Base-by-base conservation (phyloP, 2,888 invertebrate genomes). In the Dicyrtoma fusca region DNA sequence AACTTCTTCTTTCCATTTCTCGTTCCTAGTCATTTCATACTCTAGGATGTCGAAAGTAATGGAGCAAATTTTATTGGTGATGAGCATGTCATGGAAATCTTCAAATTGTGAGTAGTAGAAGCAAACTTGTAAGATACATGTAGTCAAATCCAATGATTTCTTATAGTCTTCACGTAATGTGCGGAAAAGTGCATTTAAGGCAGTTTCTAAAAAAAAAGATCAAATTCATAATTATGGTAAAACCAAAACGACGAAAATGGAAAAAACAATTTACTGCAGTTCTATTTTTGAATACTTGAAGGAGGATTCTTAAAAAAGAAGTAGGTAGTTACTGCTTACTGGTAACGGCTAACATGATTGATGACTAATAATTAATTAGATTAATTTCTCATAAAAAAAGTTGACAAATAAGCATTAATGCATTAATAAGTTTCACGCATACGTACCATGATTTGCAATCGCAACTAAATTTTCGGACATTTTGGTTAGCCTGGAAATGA, bases 151-250 rank as follows among this genome's bases (percentile, higher is more conserved):
- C 82, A 97, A 91, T 84, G 94, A 97, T 83, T 94, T 90, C 84
- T 94, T 94, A 94, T 97, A 98, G 85, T 99, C 98, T 86, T 99
- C 99, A 79, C 97, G 88, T 69, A 99, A 86, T 44, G 98, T 96
- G 82, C 99, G 88, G 13, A 97, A 94, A 81, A 99, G 86, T 51
- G 97, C 98, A 85, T 97, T 97, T 65, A 99, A 87, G 69, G 97
- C 88, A 51, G 95, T 94, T 86, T 98, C 94, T 92, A 85, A 64
- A 64, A 47, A 21, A 44, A 17, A n/a, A 64, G 2, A 64, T 19
- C 10, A 61, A 42, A 26, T 34, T 19, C 10, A 71, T 59, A 13
- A 65, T 17, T 59, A 59, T 17, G n/a, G n/a, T n/a, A n/a, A n/a
- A n/a, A n/a, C n/a, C n/a, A n/a, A n/a, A n/a, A n/a, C n/a, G n/a